phyloP scores from a whole-genome alignment of 2,888 invertebrate genomes.

The Epistrophe eligans region DNA sequence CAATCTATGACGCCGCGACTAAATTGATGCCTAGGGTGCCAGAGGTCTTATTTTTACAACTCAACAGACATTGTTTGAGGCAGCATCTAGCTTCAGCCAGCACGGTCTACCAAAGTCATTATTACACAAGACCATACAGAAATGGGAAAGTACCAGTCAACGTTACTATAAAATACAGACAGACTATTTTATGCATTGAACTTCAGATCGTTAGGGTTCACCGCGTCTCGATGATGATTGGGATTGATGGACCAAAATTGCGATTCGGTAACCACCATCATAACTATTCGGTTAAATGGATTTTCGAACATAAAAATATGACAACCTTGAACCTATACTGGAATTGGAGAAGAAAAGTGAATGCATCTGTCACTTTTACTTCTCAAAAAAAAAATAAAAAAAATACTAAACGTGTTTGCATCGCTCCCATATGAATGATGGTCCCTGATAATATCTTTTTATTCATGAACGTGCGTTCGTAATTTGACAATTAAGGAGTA shows the following conservation, averaged over 20 bases:
- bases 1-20: slow-evolving; percentile 18
- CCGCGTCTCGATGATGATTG: slow-evolving; percentile 9
- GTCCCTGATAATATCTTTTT: slow-evolving; percentile 2
- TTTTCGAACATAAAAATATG: slow-evolving; percentile 11
- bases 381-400: not conserved
- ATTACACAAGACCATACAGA: slow-evolving; percentile 40
- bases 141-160: slow-evolving; percentile 20
- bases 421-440: slow-evolving; percentile 19
- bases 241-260: slow-evolving; percentile 23
- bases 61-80: not conserved
- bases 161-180: not conserved
- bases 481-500: slow-evolving; percentile 24
- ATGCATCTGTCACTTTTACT: slow-evolving; percentile 24
- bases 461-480: slow-evolving; percentile 1
- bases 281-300: not conserved
- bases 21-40: not conserved
- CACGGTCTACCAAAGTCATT: slow-evolving; percentile 10
- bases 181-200: slow-evolving; percentile 13
- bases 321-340: slow-evolving; percentile 61
- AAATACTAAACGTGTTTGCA: slow-evolving; percentile 15
- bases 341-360: slow-evolving; percentile 2
- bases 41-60: slow-evolving; percentile 14
- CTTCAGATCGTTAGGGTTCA: slow-evolving; percentile 37
- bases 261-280: slow-evolving; percentile 43
- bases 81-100: not conserved